A percentile compares a stretch with the other conserved stretches of the same genome.
Evolutionary conservation across 2,888 invertebrate species (phyloP).

Genomic region (Lottia gigantea): DNA sequence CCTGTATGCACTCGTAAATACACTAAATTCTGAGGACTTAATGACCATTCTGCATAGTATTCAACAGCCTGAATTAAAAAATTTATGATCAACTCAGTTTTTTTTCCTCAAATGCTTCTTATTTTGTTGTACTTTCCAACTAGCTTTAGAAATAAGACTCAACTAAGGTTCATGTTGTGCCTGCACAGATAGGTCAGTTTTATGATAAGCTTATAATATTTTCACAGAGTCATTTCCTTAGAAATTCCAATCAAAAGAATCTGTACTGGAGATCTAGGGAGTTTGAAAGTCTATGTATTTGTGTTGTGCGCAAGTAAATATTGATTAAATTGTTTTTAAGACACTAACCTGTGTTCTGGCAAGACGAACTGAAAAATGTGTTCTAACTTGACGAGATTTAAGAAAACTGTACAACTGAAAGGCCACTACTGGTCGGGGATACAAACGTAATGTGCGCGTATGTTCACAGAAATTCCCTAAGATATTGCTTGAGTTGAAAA

Average conservation of each 20-base stretch:
- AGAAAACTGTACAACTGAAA: slow-evolving; percentile 98
- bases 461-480: slow-evolving; percentile 98
- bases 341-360: slow-evolving; percentile 85
- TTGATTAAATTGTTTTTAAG: not conserved
- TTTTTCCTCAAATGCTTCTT: too few relatives aligned
- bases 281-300: too few relatives aligned
- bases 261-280: too few relatives aligned
- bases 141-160: too few relatives aligned
- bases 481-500: slow-evolving; percentile 97
- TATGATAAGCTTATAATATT: too few relatives aligned
- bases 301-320: too few relatives aligned
- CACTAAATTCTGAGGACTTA: slow-evolving; percentile 97
- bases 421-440: slow-evolving; percentile 98
- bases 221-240: too few relatives aligned
- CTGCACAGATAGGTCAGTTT: too few relatives aligned
- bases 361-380: slow-evolving; percentile 90
- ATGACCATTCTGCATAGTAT: slow-evolving; percentile 97
- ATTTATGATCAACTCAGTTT: too few relatives aligned
- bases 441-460: slow-evolving; percentile 92
- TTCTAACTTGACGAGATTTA: slow-evolving; percentile 88
- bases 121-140: too few relatives aligned
- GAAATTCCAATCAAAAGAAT: too few relatives aligned
- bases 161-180: too few relatives aligned
- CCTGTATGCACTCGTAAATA: slow-evolving; percentile 98
- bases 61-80: slow-evolving; percentile 84